Conservation (phyloP, 2,888 invertebrate genomes). For the Blastobasis adustella region DNA sequence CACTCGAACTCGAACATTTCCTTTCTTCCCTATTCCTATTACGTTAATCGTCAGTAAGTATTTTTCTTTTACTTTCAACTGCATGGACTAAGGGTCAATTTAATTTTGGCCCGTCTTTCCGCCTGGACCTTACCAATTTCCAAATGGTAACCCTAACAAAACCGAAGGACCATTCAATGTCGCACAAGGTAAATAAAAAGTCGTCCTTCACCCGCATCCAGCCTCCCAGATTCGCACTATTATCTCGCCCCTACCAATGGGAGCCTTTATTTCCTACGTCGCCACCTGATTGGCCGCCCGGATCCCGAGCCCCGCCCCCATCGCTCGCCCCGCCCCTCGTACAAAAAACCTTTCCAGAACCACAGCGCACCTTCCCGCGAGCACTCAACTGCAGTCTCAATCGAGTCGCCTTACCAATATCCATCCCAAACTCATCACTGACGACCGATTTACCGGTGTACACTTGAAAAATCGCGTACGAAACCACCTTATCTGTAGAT, state of each 20-base stretch:
- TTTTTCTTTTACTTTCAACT: no score
- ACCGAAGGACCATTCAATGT: conserved; percentile 43
- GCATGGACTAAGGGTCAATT: no score
- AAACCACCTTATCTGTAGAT: conserved; percentile 25
- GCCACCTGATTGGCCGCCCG: conserved; percentile 37
- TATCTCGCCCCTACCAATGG: conserved; percentile 63
- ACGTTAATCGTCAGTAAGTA: no score
- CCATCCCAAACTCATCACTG: conserved; percentile 26
- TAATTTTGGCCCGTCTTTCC: no score
- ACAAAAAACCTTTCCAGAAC: conserved; percentile 47
- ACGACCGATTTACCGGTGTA: conserved; percentile 28
- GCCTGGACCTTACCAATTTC: no score
- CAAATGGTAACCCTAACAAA: no score
- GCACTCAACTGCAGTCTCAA: conserved; percentile 41
- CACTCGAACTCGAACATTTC: no score
- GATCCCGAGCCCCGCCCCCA: conserved; percentile 62
- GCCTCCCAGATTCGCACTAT: conserved; percentile 71
- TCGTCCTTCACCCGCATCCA: conserved; percentile 47
- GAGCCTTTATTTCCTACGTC: conserved; percentile 27
- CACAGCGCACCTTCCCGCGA: conserved; percentile 41
- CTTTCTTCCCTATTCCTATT: no score
- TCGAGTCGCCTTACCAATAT: conserved; percentile 35
- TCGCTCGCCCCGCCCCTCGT: conserved; percentile 63
- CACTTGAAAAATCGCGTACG: conserved; percentile 35
- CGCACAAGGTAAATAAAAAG: conserved; percentile 57